Evolutionary conservation across 2,113 vertebrate species (phyloP).

Genomic region (Notothenia coriiceps): DNA sequence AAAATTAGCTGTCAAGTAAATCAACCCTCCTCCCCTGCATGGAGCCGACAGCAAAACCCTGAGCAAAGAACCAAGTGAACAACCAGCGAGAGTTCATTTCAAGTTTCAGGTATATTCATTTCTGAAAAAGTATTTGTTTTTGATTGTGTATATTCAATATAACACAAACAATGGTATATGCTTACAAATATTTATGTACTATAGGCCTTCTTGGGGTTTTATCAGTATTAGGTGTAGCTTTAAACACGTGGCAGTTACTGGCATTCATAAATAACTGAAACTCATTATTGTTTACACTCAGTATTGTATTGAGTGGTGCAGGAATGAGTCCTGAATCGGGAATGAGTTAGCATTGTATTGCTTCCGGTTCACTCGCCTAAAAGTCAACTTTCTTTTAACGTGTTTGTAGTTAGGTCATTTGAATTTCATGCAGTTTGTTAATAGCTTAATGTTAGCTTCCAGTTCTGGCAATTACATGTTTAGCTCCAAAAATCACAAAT

Average conservation of each 20-base stretch:
- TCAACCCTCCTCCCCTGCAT: background rate
- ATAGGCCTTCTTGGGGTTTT: background rate
- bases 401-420: too few species aligned
- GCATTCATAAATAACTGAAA: background rate
- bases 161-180: background rate
- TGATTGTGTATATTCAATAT: background rate
- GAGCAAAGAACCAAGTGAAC: slow-evolving; percentile 12
- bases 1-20: background rate
- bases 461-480: too few species aligned
- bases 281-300: too few species aligned
- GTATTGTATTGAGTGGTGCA: too few species aligned
- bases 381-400: too few species aligned
- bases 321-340: too few species aligned
- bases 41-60: background rate
- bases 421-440: too few species aligned
- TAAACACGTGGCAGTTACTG: background rate
- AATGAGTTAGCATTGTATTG: too few species aligned
- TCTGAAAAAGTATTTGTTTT: background rate
- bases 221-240: background rate
- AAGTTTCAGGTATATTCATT: background rate
- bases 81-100: background rate
- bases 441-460: too few species aligned
- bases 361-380: too few species aligned
- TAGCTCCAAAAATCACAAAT: background rate
- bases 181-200: slow-evolving; percentile 1